Percentiles rank a stretch among this genome's conserved stretches.
Conservation (phyloP, 2,113 vertebrate species). For the Strigops habroptila region DNA sequence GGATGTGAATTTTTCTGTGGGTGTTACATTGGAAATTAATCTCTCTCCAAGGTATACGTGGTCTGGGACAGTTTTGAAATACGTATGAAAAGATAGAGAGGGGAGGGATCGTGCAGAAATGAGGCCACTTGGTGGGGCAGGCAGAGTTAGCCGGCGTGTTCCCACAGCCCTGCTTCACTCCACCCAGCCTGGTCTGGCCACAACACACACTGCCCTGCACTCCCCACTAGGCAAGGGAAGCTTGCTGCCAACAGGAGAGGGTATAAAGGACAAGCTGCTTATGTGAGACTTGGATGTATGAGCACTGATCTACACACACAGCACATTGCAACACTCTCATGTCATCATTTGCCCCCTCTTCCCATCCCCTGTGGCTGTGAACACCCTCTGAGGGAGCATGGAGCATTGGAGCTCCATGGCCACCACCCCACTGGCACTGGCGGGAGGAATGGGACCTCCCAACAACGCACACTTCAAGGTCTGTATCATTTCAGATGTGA, state of each 20-base stretch:
- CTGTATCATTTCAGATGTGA: accelerated
- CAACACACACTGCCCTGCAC: accelerated
- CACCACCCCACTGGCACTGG: accelerated
- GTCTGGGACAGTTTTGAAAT: conserved; percentile 42
- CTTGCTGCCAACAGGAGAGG: too few relatives aligned
- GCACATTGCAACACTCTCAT: accelerated
- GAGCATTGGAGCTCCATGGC: too few relatives aligned
- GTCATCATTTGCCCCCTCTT: too few relatives aligned
- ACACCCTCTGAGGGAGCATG: accelerated
- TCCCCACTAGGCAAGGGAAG: too few relatives aligned
- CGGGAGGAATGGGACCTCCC: background rate
- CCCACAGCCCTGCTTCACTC: background rate
- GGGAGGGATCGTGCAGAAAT: background rate
- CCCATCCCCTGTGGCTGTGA: accelerated
- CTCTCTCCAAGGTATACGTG: conserved; percentile 14
- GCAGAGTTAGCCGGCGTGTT: background rate
- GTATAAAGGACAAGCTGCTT: accelerated
- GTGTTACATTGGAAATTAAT: conserved; percentile 58
- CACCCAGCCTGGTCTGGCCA: too few relatives aligned
- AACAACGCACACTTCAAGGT: accelerated
- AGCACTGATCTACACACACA: accelerated
- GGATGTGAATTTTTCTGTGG: conserved; percentile 54
- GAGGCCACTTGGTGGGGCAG: background rate
- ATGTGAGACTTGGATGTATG: accelerated
- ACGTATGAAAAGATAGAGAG: background rate